Base-by-base conservation (phyloP, 1,140 invertebrate species). In the Bombus consobrinus region DNA sequence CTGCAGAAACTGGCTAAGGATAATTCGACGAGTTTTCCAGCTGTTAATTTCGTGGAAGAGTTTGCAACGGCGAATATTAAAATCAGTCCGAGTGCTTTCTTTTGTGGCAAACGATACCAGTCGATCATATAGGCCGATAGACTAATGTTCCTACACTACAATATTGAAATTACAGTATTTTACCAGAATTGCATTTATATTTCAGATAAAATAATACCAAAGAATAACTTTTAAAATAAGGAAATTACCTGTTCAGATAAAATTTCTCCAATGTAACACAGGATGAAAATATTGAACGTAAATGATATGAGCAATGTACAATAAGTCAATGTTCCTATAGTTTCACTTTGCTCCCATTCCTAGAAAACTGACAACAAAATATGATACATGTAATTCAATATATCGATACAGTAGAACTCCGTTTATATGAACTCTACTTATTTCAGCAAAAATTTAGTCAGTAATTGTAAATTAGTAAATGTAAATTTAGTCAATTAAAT, bases 251-350 rank as follows among this genome's bases (percentile, higher is more conserved):
- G 81, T 85, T 92, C 89, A 0, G 82, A 87, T 13, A 93, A 82
- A 15, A 92, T 66, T 77, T 94, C 91, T 2, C 93, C 92, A 22
- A 93, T 92, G 32, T 90, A 90, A 22, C 93, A 93, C 69, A 93
- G 78, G 34, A 93, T 92, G 68, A 93, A 93, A 59, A 93, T 93
- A 77, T 94, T 93, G 71, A 92, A 92, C 1, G 69, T 92, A 15
- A 93, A 89, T 5, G 92, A 92, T 68, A 92, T 37, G 0, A 94
- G 73, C 9, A 93, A 68, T 57, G 80, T 88, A 15, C 80, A 88
- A 64, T 90, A 92, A 4, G 88, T 89, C 22, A 91, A n/a, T 25
- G 87, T 88, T 62, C 85, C 88, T 72, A 92, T 39, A 43, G 89
- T 53, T 64, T 92, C 86, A 15, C 71, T 91, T 69, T 88, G 86